phyloP scores from a whole-genome alignment of 2,797 vertebrate genomes.

The Acanthornis magna region DNA sequence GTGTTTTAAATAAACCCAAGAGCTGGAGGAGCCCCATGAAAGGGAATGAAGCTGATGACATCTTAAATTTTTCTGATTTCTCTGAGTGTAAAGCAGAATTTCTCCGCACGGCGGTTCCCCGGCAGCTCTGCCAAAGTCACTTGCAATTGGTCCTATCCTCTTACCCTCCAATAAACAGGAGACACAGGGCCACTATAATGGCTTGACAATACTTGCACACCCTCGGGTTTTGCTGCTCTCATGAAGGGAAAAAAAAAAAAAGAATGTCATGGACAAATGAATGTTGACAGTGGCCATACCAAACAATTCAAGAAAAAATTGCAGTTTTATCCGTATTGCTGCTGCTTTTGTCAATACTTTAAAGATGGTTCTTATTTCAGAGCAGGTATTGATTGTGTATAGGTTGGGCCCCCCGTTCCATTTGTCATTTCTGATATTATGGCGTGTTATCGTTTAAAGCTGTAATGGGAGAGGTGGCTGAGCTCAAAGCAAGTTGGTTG shows the following conservation, averaged over 20 bases:
- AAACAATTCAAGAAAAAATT: conserved; percentile 58
- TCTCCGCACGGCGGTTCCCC: neutral
- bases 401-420: conserved; percentile 90
- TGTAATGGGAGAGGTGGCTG: conserved; percentile 87
- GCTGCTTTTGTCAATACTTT: conserved; percentile 86
- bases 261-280: conserved; percentile 62
- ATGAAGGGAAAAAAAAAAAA: neutral
- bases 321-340: conserved; percentile 61
- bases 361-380: conserved; percentile 91
- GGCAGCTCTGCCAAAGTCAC: conserved; percentile 50
- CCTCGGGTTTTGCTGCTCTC: conserved; percentile 37
- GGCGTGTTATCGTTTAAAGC: conserved; percentile 95
- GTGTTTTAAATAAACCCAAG: conserved; percentile 15
- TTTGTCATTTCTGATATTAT: conserved; percentile 99
- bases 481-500: conserved; percentile 85
- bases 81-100: neutral
- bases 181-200: conserved; percentile 54
- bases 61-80: conserved; percentile 10
- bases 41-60: conserved; percentile 36
- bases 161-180: conserved; percentile 62
- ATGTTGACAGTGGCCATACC: conserved; percentile 65
- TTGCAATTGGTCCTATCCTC: conserved; percentile 47
- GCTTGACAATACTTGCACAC: conserved; percentile 55
- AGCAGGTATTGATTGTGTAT: conserved; percentile 92
- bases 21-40: neutral